Base-by-base conservation (phyloP, 2,797 vertebrate genomes). In the Holocentrus rufus region DNA sequence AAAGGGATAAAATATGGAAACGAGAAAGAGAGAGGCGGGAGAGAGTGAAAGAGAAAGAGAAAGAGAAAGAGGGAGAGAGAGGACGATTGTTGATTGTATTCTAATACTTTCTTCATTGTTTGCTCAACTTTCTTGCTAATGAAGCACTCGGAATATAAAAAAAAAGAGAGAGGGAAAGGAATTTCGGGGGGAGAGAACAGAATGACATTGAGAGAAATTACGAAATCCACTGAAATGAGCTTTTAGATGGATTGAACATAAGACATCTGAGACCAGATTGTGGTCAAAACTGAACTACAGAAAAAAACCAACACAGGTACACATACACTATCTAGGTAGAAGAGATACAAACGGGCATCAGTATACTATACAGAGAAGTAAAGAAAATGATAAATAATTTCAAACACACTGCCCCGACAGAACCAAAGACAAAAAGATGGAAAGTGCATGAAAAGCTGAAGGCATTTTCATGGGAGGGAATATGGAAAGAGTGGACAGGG, bases 1-100 rank as follows among this genome's bases (percentile, higher is more conserved):
- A 86, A 66, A 80, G 55, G 61, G 53, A 70, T 31, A 70, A 65
- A 77, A 86, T 83, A 79, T 64, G 55, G 55, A 52, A 78, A 65
- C 31, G 30, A 60, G 46, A 18, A 69, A 56, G 27, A n/a, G 20
- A 34, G 31, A 34, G 25, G 2, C 25, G 4, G 25, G 4, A 49
- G 22, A 18, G 39, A 47, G 44, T 47, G 42, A 76, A 27, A 25
- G 6, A 36, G 13, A n/a, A 18, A 15, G n/a, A 36, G 13, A n/a
- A 18, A 15, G n/a, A 18, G 27, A 22, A 30, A 6, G 30, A 23
- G 39, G 20, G 52, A 23, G 30, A 39, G 39, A 11, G 1, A n/a
- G 4, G 11, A 18, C 20, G 63, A 25, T 49, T 71, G 31, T 39
- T 39, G n/a, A 22, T 13, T 42, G 7, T 65, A 54, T 9, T 46